Evolutionary conservation across 1,140 invertebrate species (phyloP).

Genomic region (Rhagoletis zephyria): DNA sequence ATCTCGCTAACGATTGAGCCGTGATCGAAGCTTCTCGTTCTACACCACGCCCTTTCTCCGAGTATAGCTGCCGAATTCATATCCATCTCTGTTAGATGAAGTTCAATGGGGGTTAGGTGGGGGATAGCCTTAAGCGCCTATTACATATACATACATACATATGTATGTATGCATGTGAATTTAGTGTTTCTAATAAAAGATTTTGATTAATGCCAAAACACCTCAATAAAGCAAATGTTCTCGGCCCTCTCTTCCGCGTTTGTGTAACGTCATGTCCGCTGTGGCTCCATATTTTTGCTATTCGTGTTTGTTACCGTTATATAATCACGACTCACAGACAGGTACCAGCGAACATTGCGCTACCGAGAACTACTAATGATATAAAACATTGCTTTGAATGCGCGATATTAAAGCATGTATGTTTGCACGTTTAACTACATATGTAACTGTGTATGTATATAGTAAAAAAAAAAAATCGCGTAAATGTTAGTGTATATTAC

Average conservation of each 20-base stretch:
- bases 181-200: background rate
- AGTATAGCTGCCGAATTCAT: no score
- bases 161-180: no score
- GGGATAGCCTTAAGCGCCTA: no score
- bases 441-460: background rate
- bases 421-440: background rate
- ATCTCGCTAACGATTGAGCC: no score
- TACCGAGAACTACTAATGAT: background rate
- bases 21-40: no score
- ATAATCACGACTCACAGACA: constrained; percentile 23
- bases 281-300: constrained; percentile 5
- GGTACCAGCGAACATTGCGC: background rate
- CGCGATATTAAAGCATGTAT: background rate
- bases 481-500: constrained; percentile 63
- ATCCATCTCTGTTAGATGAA: no score
- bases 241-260: background rate
- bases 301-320: background rate
- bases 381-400: background rate
- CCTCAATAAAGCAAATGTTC: background rate
- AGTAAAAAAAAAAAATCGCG: background rate
- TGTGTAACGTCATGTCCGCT: background rate
- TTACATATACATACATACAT: no score
- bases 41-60: no score
- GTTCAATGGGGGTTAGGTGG: no score
- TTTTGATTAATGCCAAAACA: constrained; percentile 28